phyloP scores from a whole-genome alignment of 1,140 invertebrate genomes.

The Oncopeltus fasciatus region DNA sequence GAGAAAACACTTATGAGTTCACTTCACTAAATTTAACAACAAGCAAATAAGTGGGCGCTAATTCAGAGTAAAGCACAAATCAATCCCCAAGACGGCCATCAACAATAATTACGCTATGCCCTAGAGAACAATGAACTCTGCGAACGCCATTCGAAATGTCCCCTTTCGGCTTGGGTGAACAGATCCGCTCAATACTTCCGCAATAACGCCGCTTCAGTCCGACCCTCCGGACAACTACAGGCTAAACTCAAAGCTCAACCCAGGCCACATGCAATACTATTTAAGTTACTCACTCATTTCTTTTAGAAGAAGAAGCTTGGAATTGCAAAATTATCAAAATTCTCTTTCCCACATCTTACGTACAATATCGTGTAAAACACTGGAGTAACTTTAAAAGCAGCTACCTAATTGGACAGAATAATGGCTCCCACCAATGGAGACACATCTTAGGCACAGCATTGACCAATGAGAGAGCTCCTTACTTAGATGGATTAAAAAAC shows the following conservation, averaged over 20 bases:
- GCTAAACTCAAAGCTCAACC: neutral
- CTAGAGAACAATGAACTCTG: conserved; percentile 31
- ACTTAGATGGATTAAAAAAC: conserved; percentile 36
- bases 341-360: conserved; percentile 28
- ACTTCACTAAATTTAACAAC: neutral
- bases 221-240: neutral
- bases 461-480: conserved; percentile 48
- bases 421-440: conserved; percentile 28
- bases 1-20: neutral
- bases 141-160: conserved; percentile 30
- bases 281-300: conserved; percentile 25
- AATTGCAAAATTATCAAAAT: conserved; percentile 28
- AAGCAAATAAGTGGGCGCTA: neutral
- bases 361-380: conserved; percentile 28
- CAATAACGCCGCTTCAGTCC: neutral
- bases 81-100: conserved; percentile 1
- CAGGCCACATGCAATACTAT: conserved; percentile 17
- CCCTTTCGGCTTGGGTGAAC: conserved; percentile 30
- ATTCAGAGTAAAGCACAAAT: neutral
- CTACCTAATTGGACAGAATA: conserved; percentile 35
- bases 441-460: conserved; percentile 30
- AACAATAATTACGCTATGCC: conserved; percentile 24
- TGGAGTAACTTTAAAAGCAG: conserved; percentile 27
- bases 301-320: conserved; percentile 23
- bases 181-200: conserved; percentile 27